Conservation (phyloP, 2,113 vertebrate genomes). For the Pardalotus punctatus region DNA sequence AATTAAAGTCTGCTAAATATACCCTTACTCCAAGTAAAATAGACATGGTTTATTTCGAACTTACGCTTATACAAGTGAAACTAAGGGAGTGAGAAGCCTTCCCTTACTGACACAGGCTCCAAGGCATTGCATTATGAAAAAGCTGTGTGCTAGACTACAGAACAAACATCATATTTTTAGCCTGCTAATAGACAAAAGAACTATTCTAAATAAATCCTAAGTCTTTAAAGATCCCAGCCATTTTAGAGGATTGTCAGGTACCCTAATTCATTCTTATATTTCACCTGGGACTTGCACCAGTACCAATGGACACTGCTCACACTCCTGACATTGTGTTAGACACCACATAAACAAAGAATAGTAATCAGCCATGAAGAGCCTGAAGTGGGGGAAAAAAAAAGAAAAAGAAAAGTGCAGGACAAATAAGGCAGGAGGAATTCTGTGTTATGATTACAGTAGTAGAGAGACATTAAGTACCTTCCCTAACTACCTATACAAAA, state of each 20-base stretch:
- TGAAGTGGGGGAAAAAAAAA: background rate
- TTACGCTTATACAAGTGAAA: background rate
- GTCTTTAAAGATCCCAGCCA: background rate
- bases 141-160: background rate
- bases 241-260: background rate
- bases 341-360: background rate
- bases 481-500: background rate
- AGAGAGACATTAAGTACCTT: background rate
- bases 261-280: background rate
- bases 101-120: background rate
- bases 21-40: slow-evolving; percentile 48
- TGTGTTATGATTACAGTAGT: background rate
- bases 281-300: background rate
- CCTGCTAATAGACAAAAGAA: background rate
- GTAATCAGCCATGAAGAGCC: background rate
- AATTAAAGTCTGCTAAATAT: slow-evolving; percentile 25
- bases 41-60: background rate
- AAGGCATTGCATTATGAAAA: background rate
- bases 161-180: background rate
- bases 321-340: background rate
- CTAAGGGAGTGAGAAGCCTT: background rate
- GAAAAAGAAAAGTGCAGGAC: background rate
- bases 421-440: background rate
- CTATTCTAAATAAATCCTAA: background rate
- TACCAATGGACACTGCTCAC: background rate